Evolutionary conservation across 2,797 vertebrate genomes (phyloP), one percentile per base, ranked within the genome.

Genomic region (Coregonus ussuriensis): DNA sequence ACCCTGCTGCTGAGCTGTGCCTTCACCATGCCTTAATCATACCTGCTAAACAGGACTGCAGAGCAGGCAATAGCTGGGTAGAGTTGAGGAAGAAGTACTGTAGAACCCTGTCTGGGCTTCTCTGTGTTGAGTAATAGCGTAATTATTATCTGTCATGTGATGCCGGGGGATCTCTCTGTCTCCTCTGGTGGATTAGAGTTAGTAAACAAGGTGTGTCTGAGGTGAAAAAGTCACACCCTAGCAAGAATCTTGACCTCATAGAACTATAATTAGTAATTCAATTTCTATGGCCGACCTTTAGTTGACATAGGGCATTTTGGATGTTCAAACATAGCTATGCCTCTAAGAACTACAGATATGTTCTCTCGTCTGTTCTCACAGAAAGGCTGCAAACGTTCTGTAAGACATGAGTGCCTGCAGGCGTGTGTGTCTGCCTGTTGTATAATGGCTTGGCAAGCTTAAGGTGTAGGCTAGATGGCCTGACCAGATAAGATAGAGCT

Each of bases 401-500:
- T 18, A 54, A 54, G 53, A 54, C 4, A 6, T 71, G 21, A 0
- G 25, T 56, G 54, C 0, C 51, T 71, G 21, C 11, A 31, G 52
- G 63, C 1, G 25, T 77, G 41, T 74, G 53, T 71, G 33, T 47
- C 31, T 16, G 67, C 78, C 3, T 68, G 71, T 79, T 85, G 83
- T 79, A 77, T 83, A 83, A 86, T 74, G 69, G 72, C 54, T 69
- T 76, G 80, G 80, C 83, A 79, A 52, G 62, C 67, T 72, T 56
- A 76, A 68, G 74, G 77, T 13, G 59, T 77, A 80, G n/a, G 47
- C 9, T 25, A 54, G 51, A 72, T 72, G 29, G 76, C 71, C 77
- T 79, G 79, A 88, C 83, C 86, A 88, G 84, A 91, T 88, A 80
- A 87, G 83, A 66, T 5, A 21, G 25, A 69, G 68, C 54, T 62